Evolutionary conservation across 2,888 invertebrate species (phyloP).

Genomic region (Notocelia uddmanniana): DNA sequence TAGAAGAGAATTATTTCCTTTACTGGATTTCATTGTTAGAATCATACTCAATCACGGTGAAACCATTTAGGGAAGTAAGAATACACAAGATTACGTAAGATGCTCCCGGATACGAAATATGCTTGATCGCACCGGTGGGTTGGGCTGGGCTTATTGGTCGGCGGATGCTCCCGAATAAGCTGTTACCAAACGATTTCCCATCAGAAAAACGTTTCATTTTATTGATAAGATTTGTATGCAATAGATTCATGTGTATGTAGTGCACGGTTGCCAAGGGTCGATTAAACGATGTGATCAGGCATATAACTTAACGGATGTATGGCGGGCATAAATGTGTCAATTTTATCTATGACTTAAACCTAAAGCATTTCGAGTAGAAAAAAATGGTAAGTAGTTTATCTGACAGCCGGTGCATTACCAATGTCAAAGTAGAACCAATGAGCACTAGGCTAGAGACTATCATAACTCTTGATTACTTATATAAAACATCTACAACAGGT

Average conservation of each 20-base stretch:
- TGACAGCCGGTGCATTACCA: too few relatives aligned
- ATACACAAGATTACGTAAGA: background rate
- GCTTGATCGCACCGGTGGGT: background rate
- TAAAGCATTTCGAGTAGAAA: too few relatives aligned
- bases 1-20: too few relatives aligned
- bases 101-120: background rate
- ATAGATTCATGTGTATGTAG: too few relatives aligned
- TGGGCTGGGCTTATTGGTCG: background rate
- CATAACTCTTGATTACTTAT: background rate
- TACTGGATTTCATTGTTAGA: too few relatives aligned
- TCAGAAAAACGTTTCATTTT: background rate
- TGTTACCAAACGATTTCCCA: background rate
- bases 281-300: background rate
- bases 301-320: background rate
- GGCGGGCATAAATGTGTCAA: too few relatives aligned
- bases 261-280: background rate
- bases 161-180: background rate
- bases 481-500: background rate
- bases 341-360: too few relatives aligned
- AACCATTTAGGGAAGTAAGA: conserved; percentile 5
- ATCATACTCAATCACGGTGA: background rate
- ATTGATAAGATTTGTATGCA: background rate
- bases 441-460: background rate
- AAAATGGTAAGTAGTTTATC: too few relatives aligned
- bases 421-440: background rate